Evolutionary conservation across 2,113 vertebrate genomes (phyloP).

Genomic region (Cyanistes caeruleus): DNA sequence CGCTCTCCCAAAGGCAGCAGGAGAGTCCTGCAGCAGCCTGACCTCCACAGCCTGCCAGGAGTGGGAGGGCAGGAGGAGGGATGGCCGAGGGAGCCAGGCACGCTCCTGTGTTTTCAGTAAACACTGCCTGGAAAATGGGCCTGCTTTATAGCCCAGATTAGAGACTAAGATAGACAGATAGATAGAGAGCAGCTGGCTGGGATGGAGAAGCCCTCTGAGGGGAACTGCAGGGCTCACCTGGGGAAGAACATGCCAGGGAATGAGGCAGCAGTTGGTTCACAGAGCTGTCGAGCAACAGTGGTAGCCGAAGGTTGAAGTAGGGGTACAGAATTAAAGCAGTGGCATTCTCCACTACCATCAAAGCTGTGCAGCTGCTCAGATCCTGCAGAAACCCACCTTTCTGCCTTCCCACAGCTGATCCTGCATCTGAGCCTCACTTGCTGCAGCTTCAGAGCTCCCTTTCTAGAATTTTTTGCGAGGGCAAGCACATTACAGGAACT

Average conservation of each 20-base stretch:
- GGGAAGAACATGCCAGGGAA: neutral
- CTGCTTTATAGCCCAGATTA: constrained; percentile 61
- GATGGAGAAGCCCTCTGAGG: neutral
- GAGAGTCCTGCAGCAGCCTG: constrained; percentile 20
- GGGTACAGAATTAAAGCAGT: neutral
- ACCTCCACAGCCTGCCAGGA: neutral
- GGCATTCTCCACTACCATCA: neutral
- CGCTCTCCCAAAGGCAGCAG: neutral
- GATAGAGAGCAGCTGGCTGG: neutral
- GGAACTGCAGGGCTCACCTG: neutral
- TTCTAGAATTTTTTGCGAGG: neutral
- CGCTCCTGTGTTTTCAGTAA: constrained; percentile 74
- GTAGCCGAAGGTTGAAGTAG: neutral
- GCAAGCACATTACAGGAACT: neutral
- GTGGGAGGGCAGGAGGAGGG: neutral
- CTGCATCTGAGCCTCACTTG: neutral
- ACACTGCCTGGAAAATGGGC: constrained; percentile 58
- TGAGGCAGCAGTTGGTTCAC: neutral
- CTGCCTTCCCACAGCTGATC: neutral
- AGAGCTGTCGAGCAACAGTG: neutral
- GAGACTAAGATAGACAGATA: constrained; percentile 21
- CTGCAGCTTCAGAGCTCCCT: neutral
- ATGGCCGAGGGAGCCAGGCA: constrained; percentile 52
- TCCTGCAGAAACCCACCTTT: neutral
- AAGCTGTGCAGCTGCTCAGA: neutral